phyloP scores from a whole-genome alignment of 1,140 invertebrate genomes.

The Aphidius ervi region DNA sequence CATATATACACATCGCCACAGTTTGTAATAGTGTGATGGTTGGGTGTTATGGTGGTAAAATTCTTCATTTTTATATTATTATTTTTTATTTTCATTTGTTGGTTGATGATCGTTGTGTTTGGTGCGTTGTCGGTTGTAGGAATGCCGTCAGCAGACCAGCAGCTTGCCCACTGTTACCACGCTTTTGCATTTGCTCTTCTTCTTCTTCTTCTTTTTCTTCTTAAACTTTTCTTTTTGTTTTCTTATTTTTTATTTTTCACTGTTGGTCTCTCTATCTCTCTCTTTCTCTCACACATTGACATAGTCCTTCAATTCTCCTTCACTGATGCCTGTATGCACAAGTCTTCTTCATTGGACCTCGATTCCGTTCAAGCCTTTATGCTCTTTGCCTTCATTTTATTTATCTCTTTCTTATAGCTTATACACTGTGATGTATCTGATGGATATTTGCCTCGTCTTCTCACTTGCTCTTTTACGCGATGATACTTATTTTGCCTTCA shows the following conservation, averaged over 20 bases:
- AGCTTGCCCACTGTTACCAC: constrained; percentile 41
- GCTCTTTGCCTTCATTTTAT: not conserved
- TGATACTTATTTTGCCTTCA: constrained; percentile 19
- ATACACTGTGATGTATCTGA: constrained; percentile 21
- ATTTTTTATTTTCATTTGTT: constrained; percentile 12
- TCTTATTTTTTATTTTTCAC: not conserved
- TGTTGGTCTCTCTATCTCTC: not conserved
- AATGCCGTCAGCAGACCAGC: constrained; percentile 40
- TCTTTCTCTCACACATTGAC: constrained; percentile 14
- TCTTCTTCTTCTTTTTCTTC: constrained; percentile 25
- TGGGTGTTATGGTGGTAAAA: not conserved
- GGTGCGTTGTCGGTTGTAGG: constrained; percentile 38
- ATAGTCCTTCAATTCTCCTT: too few species aligned
- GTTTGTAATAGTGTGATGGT: constrained; percentile 2
- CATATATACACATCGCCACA: not conserved
- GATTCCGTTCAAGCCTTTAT: constrained; percentile 30
- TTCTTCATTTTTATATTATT: too few species aligned
- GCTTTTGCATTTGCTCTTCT: constrained; percentile 34
- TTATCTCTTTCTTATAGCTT: constrained; percentile 9
- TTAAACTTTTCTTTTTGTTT: constrained; percentile 2
- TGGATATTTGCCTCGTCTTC: constrained; percentile 15
- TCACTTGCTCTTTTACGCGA: not conserved
- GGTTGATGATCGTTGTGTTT: constrained; percentile 10
- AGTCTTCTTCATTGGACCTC: constrained; percentile 24
- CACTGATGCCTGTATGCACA: not conserved